Evolutionary conservation across 2,113 vertebrate species (phyloP).

Genomic region (Plecotus auritus): DNA sequence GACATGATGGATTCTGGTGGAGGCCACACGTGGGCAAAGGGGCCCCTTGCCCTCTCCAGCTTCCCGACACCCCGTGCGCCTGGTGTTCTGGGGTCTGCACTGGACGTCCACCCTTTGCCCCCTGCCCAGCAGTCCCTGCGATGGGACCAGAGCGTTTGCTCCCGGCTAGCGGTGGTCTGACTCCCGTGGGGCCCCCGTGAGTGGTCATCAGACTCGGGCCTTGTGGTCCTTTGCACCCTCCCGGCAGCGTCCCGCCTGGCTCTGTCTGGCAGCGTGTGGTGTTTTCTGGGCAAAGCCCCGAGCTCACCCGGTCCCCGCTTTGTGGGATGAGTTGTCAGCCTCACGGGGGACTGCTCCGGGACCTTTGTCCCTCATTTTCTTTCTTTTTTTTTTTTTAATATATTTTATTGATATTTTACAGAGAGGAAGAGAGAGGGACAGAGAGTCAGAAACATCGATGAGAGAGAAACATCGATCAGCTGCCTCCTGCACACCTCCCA

Average conservation of each 20-base stretch:
- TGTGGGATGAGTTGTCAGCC: background rate
- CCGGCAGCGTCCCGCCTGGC: background rate
- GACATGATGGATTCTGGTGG: background rate
- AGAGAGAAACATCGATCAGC: no score
- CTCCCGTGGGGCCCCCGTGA: background rate
- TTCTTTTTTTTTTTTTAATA: no score
- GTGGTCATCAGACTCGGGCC: background rate
- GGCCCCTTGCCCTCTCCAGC: background rate
- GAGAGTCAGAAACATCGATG: no score
- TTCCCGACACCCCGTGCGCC: background rate
- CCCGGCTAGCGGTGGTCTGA: background rate
- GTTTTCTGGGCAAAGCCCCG: slow-evolving; percentile 14
- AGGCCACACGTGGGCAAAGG: background rate
- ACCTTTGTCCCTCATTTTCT: background rate
- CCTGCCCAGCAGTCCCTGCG: background rate
- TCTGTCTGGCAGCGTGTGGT: background rate
- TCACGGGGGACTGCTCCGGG: background rate
- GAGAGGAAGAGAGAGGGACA: no score
- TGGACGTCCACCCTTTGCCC: background rate
- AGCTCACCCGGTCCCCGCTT: background rate
- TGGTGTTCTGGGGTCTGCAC: background rate
- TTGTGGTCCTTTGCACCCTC: slow-evolving; percentile 1
- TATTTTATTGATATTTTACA: no score
- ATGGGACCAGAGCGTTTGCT: background rate
- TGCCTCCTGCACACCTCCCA: no score